A percentile compares a stretch with the other conserved stretches of the same genome.
Conservation (phyloP, 2,797 vertebrate genomes). For the Sebastes nivosus region DNA sequence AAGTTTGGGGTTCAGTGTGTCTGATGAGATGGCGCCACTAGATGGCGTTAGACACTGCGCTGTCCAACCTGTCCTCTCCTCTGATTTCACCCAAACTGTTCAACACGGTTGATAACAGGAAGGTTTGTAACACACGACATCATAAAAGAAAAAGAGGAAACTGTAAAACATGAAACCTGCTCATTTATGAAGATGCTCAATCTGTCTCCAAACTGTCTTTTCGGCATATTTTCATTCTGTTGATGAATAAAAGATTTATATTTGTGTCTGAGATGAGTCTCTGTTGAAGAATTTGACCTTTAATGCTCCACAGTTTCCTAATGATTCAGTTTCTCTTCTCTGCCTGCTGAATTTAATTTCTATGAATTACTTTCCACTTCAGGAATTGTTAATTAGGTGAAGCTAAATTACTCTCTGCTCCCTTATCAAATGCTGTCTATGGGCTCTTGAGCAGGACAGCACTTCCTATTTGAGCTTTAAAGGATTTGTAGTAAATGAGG, state of each 20-base stretch:
- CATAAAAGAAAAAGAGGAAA: background rate
- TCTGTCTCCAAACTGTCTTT: background rate
- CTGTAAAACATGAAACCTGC: background rate
- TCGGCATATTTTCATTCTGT: background rate
- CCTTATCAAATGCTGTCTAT: background rate
- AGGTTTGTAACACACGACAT: background rate
- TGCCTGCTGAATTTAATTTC: background rate
- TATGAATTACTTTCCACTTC: background rate
- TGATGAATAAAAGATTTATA: fast-evolving
- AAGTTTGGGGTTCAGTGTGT: background rate
- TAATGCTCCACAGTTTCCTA: background rate
- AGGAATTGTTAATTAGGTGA: background rate
- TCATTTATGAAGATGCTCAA: background rate
- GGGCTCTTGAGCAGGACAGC: no score
- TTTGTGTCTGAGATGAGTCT: background rate
- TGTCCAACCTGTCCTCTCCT: background rate
- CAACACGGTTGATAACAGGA: background rate
- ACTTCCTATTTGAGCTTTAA: no score
- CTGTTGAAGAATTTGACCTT: background rate
- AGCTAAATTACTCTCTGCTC: background rate
- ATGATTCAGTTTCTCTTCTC: background rate
- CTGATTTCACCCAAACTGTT: background rate
- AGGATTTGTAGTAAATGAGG: no score
- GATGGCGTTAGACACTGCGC: slow-evolving; percentile 2
- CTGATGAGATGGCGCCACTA: background rate